Evolutionary conservation across 2,113 vertebrate genomes (phyloP), one percentile per base, ranked within the genome.

Genomic region (Speoplatyrhinus poulsoni): DNA sequence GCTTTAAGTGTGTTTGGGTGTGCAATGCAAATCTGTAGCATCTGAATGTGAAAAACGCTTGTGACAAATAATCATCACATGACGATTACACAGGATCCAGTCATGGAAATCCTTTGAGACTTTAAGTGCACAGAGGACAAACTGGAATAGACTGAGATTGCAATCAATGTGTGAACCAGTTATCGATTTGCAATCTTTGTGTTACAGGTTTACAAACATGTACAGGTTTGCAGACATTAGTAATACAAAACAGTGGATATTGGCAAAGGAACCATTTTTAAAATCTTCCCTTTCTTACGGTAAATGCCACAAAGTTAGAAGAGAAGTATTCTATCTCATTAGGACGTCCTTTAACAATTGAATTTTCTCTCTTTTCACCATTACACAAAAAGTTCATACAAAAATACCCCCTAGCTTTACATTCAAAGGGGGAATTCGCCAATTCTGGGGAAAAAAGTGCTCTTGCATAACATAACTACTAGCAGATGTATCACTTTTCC

Each of bases 381-480:
- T 73, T 65, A 84, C 84, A 91, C 76, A 90, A 88, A 90, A 82
- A 84, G 61, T 13, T 80, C 75, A 58, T 89, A 89, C 75, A 84
- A 89, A 91, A 91, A 90, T 79, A 85, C 86, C 85, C 83, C 75
- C 50, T 26, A 3, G 79, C 78, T 17, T 82, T 89, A 93, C 87
- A 92, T 92, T 93, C 88, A 90, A 77, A 69, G 67, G 69, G 79
- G 83, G 78, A 88, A 86, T 82, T 69, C 68, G 64, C 79, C 78
- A 70, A 73, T 85, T 71, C 83, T 69, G 69, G 73, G 78, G 82
- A 77, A 13, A 72, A 89, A 92, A 91, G 88, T 90, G 89, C 88
- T 90, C 70, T 87, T 85, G 82, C 76, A 62, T 83, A 86, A 87
- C 78, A 62, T 83, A 86, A 87, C 78, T 77, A 65, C 74, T 61